These are phyloP conservation scores for Neostethus bicornis DNA, from an alignment of 2,797 vertebrate genomes.

Conservation along the genomic window DNA sequence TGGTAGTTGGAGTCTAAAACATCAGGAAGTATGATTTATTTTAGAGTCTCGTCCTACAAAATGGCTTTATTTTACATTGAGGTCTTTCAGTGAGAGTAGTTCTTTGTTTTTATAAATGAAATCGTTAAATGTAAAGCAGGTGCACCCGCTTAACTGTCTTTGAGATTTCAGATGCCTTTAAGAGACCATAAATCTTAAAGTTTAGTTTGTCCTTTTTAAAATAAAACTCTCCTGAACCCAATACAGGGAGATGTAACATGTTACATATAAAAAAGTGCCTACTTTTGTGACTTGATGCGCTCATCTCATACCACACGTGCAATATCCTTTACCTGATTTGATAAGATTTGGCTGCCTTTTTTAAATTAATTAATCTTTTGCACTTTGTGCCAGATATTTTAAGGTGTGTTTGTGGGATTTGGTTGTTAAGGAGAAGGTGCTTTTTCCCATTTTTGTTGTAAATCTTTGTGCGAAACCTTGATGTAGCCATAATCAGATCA, in stretches of 20 bases:
- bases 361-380: conserved; percentile 37
- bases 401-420: not conserved
- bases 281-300: conserved; percentile 32
- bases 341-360: conserved; percentile 25
- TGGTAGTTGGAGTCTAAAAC: too few species aligned
- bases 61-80: conserved; percentile 11
- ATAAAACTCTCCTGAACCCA: conserved; percentile 19
- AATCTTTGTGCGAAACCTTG: not conserved
- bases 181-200: conserved; percentile 10
- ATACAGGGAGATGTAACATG: conserved; percentile 7
- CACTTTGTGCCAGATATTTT: conserved; percentile 27
- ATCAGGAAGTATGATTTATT: too few species aligned
- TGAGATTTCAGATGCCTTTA: too few species aligned
- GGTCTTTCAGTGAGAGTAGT: too few species aligned
- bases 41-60: too few species aligned
- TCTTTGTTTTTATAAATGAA: not conserved
- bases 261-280: conserved; percentile 52
- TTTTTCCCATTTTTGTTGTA: not conserved
- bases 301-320: conserved; percentile 63
- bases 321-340: conserved; percentile 41
- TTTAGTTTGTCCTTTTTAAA: conserved; percentile 8
- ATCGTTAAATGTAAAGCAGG: too few species aligned
- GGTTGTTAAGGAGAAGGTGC: conserved; percentile 7
- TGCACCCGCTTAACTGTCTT: too few species aligned
- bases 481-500: not conserved